phyloP scores from a whole-genome alignment of 2,797 vertebrate species.

The Hemitrygon akajei region DNA sequence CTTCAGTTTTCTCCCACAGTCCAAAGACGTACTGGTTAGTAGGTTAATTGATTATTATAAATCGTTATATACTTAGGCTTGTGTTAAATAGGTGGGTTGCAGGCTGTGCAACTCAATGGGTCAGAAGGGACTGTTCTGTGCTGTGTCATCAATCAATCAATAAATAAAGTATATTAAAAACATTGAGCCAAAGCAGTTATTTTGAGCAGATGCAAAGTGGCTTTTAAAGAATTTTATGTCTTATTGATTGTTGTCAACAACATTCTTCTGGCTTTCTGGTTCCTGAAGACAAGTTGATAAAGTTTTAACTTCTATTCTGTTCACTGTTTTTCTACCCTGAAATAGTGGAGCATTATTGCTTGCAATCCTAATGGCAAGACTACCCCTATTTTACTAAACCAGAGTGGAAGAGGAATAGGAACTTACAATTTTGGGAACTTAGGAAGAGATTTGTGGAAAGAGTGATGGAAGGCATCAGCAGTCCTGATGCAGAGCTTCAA shows the following conservation, averaged over 20 bases:
- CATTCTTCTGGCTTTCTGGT: background rate
- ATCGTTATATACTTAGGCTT: no score
- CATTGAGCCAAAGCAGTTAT: background rate
- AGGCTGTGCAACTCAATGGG: no score
- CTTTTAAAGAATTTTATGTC: slow-evolving; percentile 7
- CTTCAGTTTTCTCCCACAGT: no score
- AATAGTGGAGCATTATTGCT: background rate
- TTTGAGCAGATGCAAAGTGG: background rate
- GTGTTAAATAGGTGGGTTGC: no score
- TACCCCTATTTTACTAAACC: no score
- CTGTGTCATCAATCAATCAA: no score
- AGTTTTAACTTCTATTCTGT: background rate
- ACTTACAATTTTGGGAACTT: background rate
- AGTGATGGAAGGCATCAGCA: background rate
- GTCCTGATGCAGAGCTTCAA: no score
- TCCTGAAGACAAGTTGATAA: background rate
- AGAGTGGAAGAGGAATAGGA: background rate
- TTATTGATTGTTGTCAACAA: background rate
- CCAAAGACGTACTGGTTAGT: no score
- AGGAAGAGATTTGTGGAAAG: background rate
- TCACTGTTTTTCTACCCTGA: background rate
- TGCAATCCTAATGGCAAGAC: no score
- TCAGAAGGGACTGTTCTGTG: no score
- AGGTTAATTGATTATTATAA: no score
- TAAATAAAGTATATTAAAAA: background rate